Evolutionary conservation across 2,113 vertebrate genomes (phyloP).

Genomic region (Tiliqua scincoides): DNA sequence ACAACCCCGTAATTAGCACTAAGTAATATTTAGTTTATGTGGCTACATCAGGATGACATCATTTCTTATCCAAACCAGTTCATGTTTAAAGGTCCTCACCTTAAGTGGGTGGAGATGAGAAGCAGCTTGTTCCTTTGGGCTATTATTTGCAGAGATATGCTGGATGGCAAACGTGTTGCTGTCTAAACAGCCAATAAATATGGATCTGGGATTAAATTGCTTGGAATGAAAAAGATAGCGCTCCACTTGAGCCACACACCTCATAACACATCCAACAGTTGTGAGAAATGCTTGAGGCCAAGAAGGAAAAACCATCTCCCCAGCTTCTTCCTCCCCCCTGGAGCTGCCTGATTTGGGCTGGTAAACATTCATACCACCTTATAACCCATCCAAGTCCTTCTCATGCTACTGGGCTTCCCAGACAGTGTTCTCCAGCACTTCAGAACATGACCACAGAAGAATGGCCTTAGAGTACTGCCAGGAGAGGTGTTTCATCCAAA

Average conservation of each 20-base stretch:
- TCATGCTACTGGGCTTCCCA: too few species aligned
- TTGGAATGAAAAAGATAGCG: background rate
- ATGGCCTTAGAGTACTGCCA: too few species aligned
- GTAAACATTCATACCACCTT: too few species aligned
- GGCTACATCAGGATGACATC: background rate
- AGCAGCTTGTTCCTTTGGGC: background rate
- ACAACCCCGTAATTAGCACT: background rate
- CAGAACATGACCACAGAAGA: too few species aligned
- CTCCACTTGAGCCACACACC: background rate
- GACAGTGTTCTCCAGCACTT: too few species aligned
- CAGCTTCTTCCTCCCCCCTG: too few species aligned
- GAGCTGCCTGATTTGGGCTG: too few species aligned
- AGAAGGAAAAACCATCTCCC: background rate
- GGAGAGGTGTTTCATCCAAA: too few species aligned
- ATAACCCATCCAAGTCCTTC: too few species aligned
- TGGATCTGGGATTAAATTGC: background rate
- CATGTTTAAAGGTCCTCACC: background rate
- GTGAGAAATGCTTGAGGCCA: background rate
- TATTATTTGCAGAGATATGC: conserved; percentile 15
- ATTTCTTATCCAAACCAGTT: conserved; percentile 16
- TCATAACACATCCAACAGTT: background rate
- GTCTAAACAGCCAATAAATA: background rate
- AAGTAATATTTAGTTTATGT: background rate
- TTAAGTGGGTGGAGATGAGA: background rate
- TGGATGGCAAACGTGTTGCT: background rate